Base-by-base conservation (phyloP, 92 coral and sea anemone species). In the Isaurus tuberculatus region DNA sequence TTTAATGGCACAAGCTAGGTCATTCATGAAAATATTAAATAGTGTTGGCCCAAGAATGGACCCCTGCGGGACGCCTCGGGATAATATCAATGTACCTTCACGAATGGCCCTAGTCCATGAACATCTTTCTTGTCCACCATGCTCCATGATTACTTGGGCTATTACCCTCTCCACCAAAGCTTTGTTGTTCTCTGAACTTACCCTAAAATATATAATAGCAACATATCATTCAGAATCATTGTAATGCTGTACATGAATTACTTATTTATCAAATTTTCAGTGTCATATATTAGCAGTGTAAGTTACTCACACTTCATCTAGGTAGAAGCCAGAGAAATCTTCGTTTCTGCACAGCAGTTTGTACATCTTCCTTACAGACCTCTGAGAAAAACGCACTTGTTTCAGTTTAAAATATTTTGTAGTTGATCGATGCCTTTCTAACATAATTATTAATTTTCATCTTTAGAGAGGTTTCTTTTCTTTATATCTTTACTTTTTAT, bases 51-150 rank as follows among this genome's bases (percentile, higher is more conserved):
- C n/a, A n/a, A n/a, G n/a, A n/a, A n/a, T n/a, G n/a, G n/a, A n/a
- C n/a, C n/a, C n/a, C n/a, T n/a, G n/a, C n/a, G n/a, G n/a, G n/a
- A n/a, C n/a, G n/a, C n/a, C n/a, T n/a, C n/a, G n/a, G n/a, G n/a
- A n/a, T n/a, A n/a, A n/a, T n/a, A n/a, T 73, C 20, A 31, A 53
- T 53, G 2, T 86, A 86, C 90, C 90, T 86, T 86, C 66, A 43
- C 72, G 29, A 0, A 44, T 61, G 74, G 67, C 86, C 58, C 90
- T 86, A 53, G 83, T 37, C 90, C 90, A 86, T 55, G 86, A 86
- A 51, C 90, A 86, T 64, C 81, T 80, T 27, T 86, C 90, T 57
- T 27, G 42, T 17, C 86, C 90, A 7, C 90, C 86, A 71, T 86
- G 66, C 44, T 80, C 75, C 43, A 19, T 63, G 4, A 86, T n/a